A percentile compares a stretch with the other conserved stretches of the same genome.
Evolutionary conservation across 2,113 vertebrate species (phyloP).

Genomic region (Tachysurus vachellii): DNA sequence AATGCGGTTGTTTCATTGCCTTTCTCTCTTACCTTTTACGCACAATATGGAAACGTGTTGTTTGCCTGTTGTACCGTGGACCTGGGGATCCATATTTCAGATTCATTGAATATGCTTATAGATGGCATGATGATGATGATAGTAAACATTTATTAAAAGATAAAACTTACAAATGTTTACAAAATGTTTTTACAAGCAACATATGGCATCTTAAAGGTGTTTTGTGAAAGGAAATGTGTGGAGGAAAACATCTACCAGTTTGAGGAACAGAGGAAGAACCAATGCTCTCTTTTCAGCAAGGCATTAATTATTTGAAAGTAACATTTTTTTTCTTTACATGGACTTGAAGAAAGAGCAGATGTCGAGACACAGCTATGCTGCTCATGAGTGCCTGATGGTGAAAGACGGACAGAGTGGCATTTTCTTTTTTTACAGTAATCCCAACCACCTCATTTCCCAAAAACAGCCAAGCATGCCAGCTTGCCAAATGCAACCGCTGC

Average conservation of each 20-base stretch:
- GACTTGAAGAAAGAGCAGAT: constrained; percentile 56
- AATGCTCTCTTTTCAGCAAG: background rate
- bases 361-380: constrained; percentile 38
- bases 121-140: background rate
- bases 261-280: background rate
- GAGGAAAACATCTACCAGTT: background rate
- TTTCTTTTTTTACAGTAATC: constrained; percentile 45
- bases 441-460: constrained; percentile 52
- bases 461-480: background rate
- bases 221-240: background rate
- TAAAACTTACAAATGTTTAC: background rate
- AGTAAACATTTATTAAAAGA: background rate
- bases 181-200: background rate
- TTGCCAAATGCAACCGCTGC: constrained; percentile 4
- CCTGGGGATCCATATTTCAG: background rate
- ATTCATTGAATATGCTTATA: background rate
- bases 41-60: background rate
- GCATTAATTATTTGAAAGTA: background rate
- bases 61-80: background rate
- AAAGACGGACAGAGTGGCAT: constrained; percentile 57
- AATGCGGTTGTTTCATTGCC: background rate
- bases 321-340: constrained; percentile 48
- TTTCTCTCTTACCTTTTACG: background rate
- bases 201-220: background rate
- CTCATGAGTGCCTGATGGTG: constrained; percentile 58